Base-by-base conservation (phyloP, 2,797 vertebrate genomes). In the Smutsia temminckii region DNA sequence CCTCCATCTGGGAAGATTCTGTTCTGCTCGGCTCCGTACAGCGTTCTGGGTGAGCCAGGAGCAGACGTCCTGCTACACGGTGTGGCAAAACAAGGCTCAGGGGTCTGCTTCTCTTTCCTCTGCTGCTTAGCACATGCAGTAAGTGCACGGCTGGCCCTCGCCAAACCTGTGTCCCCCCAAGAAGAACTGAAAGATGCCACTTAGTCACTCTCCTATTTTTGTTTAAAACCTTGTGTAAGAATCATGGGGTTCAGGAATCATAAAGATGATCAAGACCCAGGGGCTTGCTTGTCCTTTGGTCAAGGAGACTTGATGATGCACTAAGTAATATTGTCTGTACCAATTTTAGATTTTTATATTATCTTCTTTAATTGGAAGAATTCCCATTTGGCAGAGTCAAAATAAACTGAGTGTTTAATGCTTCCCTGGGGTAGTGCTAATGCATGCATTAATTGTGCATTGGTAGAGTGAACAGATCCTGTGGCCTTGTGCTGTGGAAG, bases 361-460 rank as follows among this genome's bases (percentile, higher is more conserved):
- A 66, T 72, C 75, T 89, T 88, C 86, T 93, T 89, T 96, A 97
- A 87, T 81, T 93, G 75, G 64, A 96, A 87, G 64, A 51, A 95
- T 93, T 93, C 93, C 64, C 83, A 80, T 4, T 32, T 86, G 96
- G 37, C 21, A 81, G 71, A 91, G 29, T 85, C 86, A 92, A 95
- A 94, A 95, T 72, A 94, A 95, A 74, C 11, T 42, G 61, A 46
- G 14, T 53, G 55, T 57, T 72, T 89, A 61, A 95, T 72, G 89
- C 27, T 80, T 80, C 75, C 72, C 51, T 77, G 25, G 49, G 42
- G 77, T 53, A 40, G 57, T 32, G 75, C 53, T 91, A 17, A 97
- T 71, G 46, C 34, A 29, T 63, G 12, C 25, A 83, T 85, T 89
- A 69, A 79, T n/a, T 77, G 75, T 37, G 29, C 29, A 64, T 34